These are phyloP conservation scores for Eristalis arbustorum DNA, from an alignment of 2,888 invertebrate genomes.

Conservation along the genomic window DNA sequence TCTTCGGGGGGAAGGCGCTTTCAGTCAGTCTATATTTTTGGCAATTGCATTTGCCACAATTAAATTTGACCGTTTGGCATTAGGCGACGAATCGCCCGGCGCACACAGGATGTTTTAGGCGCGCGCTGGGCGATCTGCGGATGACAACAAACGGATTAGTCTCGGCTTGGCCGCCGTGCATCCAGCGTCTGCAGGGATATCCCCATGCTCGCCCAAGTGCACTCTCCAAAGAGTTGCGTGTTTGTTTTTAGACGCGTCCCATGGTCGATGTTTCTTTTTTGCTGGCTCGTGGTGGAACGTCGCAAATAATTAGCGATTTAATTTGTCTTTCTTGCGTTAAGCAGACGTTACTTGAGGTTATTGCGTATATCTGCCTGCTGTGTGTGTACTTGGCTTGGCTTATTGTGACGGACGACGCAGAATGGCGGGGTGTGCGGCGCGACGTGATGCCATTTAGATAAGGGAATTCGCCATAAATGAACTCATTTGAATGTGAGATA, in stretches of 20 bases:
- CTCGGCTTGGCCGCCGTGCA: background rate
- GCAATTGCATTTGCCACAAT: slow-evolving; percentile 64
- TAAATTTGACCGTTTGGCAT: slow-evolving; percentile 51
- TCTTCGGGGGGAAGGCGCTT: too few species aligned
- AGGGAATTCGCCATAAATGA: background rate
- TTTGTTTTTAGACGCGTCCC: slow-evolving; percentile 12
- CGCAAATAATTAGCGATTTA: slow-evolving; percentile 57
- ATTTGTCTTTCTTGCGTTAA: slow-evolving; percentile 31
- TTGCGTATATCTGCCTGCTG: background rate
- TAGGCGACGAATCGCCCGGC: background rate
- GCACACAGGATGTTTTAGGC: background rate
- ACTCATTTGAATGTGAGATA: background rate
- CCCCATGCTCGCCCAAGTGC: background rate
- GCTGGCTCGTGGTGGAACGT: slow-evolving; percentile 32
- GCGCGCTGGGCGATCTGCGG: background rate
- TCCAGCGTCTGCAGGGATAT: background rate
- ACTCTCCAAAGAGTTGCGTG: background rate
- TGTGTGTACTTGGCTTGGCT: background rate
- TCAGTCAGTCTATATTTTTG: slow-evolving; percentile 34
- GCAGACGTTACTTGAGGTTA: background rate
- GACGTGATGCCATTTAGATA: background rate
- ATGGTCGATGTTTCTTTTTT: slow-evolving; percentile 10
- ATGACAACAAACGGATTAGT: slow-evolving; percentile 7
- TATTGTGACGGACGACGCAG: background rate
- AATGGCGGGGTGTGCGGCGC: background rate